phyloP scores from a whole-genome alignment of 2,888 invertebrate genomes.

The Deilephila elpenor region DNA sequence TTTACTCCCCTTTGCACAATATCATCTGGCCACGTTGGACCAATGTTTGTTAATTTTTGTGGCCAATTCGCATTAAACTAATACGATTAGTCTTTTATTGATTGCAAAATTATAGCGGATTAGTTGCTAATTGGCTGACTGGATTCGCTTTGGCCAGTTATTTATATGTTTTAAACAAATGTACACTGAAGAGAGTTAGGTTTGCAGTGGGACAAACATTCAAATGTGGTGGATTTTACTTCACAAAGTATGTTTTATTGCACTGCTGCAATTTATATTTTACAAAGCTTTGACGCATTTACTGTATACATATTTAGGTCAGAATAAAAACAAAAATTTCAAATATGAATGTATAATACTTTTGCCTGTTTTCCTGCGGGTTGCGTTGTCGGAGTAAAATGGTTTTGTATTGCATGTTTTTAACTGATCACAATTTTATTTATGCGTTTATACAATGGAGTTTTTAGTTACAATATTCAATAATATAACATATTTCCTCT shows the following conservation, averaged over 20 bases:
- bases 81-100: not conserved
- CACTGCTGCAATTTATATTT: not conserved
- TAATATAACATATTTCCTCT: no score
- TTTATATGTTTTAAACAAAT: slow-evolving; percentile 1
- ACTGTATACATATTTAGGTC: no score
- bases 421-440: no score
- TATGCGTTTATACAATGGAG: no score
- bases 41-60: not conserved
- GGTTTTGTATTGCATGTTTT: no score
- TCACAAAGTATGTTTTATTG: not conserved
- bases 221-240: not conserved
- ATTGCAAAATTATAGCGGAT: not conserved
- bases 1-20: slow-evolving; percentile 46
- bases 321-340: no score
- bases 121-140: not conserved
- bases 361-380: no score
- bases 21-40: slow-evolving; percentile 37
- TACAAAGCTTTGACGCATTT: not conserved
- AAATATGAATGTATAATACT: no score
- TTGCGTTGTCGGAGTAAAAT: no score
- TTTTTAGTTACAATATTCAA: no score
- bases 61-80: not conserved
- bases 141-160: not conserved
- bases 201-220: not conserved
- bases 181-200: not conserved